These are phyloP conservation scores for Silurus glanis DNA, from an alignment of 2,113 vertebrate genomes.

Conservation along the genomic window DNA sequence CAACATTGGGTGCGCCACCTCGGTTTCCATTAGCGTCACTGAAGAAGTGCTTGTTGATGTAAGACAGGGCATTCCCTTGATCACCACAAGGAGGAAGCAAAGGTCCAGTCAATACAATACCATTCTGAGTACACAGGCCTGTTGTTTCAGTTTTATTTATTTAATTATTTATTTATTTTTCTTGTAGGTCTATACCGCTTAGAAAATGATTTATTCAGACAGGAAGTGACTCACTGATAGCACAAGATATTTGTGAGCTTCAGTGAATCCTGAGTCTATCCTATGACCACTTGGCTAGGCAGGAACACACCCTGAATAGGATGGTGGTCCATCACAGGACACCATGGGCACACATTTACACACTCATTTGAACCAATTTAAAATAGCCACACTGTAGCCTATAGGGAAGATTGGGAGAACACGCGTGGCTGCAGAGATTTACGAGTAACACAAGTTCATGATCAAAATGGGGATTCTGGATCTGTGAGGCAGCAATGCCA, in stretches of 20 bases:
- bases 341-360: background rate
- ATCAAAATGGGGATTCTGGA: background rate
- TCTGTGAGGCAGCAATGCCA: background rate
- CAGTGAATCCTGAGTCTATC: background rate
- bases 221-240: background rate
- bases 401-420: background rate
- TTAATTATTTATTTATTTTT: background rate
- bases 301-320: background rate
- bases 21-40: slow-evolving; percentile 88
- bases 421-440: background rate
- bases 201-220: background rate
- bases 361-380: background rate
- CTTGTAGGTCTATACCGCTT: too few relatives aligned
- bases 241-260: background rate
- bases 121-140: background rate
- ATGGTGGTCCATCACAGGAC: background rate
- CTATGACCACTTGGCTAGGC: background rate
- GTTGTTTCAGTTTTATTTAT: background rate
- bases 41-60: slow-evolving; percentile 91
- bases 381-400: background rate
- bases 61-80: slow-evolving; percentile 89
- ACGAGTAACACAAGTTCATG: background rate
- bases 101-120: slow-evolving; percentile 27
- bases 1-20: slow-evolving; percentile 87
- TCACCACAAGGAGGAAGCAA: slow-evolving; percentile 63